Percentiles rank a stretch among this genome's conserved stretches.
These are phyloP conservation scores for Elgonia sp. DNA, from an alignment of 2,888 invertebrate species.

Conservation along the genomic window DNA sequence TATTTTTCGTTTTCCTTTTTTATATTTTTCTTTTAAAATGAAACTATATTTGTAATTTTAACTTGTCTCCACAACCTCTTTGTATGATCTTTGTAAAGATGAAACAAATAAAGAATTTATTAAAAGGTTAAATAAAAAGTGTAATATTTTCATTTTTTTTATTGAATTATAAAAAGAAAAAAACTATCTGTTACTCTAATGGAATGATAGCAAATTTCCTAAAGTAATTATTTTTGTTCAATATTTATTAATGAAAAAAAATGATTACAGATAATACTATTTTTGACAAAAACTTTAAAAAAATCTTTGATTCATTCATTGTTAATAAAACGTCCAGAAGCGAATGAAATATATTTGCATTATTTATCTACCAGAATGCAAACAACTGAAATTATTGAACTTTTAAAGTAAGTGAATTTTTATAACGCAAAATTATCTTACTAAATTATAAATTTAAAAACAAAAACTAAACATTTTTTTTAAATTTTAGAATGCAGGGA, in stretches of 20 bases:
- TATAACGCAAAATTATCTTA: not conserved
- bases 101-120: no score
- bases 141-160: not conserved
- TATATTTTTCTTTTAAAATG: no score
- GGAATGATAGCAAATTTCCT: not conserved
- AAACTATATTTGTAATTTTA: no score
- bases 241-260: not conserved
- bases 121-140: no score
- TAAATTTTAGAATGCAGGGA: constrained; percentile 89
- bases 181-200: not conserved
- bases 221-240: no score
- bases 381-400: constrained; percentile 90
- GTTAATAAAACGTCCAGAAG: constrained; percentile 90
- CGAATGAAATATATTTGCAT: constrained; percentile 92
- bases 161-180: not conserved
- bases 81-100: no score
- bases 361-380: constrained; percentile 91
- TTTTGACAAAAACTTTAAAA: constrained; percentile 92
- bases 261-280: constrained; percentile 91
- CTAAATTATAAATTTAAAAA: not conserved
- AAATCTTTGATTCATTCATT: constrained; percentile 91
- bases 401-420: constrained; percentile 89
- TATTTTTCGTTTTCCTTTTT: no score
- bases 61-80: no score
- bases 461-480: constrained; percentile 8